Base-by-base conservation (phyloP, 2,113 vertebrate species). In the Holacanthus passer region DNA sequence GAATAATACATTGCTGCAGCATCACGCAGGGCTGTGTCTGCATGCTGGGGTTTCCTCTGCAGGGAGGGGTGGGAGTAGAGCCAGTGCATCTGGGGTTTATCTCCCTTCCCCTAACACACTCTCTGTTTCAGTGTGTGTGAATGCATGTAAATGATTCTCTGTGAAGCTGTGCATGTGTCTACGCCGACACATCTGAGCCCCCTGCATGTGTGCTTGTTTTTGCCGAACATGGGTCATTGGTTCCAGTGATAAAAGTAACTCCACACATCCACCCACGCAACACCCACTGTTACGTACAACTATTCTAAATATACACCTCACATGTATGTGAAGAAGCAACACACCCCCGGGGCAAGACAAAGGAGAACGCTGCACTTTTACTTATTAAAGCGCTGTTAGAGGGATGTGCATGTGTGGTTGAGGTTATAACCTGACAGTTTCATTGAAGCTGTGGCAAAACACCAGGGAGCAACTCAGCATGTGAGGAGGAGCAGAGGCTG, bases 251-350 rank as follows among this genome's bases (percentile, higher is more conserved):
- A 63, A 84, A 88, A 88, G 86, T 67, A 76, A 31, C 76, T 84
- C 64, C 66, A 32, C 63, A 35, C 79, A 68, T 77, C 83, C 39
- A 45, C 81, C 56, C 69, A 79, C 67, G 29, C 65, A 45, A 69
- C 82, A 58, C 76, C 81, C 78, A 53, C 74, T 56, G 63, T 50
- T 77, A 67, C 17, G 59, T 72, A 67, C 64, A 66, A 37, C 78
- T 37, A 43, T 77, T 90, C 87, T 88, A 92, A 92, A 91, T 90
- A 89, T 90, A 89, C 81, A 75, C 63, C 75, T 90, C 78, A 72
- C 79, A 91, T 86, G 83, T 85, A 77, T 65, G 69, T 64, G 66
- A 50, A 82, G 76, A 81, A 67, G 64, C 70, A 71, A 47, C 82
- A 29, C 10, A 22, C 39, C 64, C 53, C 3, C 47, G 0, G n/a